Evolutionary conservation across 2,888 invertebrate species (phyloP), one percentile per base, ranked within the genome.

Genomic region (Hemicrepidius hirtus): DNA sequence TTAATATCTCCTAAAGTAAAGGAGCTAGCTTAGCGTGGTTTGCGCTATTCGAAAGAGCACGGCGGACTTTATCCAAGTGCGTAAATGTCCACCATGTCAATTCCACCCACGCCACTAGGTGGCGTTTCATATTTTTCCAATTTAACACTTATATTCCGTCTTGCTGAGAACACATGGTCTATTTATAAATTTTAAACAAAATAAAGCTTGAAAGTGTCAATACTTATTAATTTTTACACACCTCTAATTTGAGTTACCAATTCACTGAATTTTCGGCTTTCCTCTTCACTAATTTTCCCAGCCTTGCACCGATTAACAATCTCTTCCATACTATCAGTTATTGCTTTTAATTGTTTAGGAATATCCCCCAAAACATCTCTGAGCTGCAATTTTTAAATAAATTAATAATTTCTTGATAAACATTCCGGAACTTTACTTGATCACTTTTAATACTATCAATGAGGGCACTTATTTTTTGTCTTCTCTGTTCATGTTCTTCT

Each of bases 401-500:
- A 13, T 85, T 83, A 2, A 86, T 86, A 55, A 92, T 89, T 72
- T 88, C 87, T 84, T 90, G 89, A 79, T 90, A 91, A 74, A 88
- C 86, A n/a, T 82, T 80, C 63, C 87, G 87, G 77, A 92, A 91
- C 78, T 88, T 89, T 0, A 87, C 86, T 75, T 92, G 90, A 76
- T 89, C 89, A 49, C 88, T 87, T 24, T 88, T 88, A 16, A 92
- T 88, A 0, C 88, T 86, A n/a, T 91, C 89, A 76, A 91, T 80
- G 37, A 80, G 76, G 28, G 75, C 75, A 28, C 75, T 77, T 12
- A 84, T 50, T 62, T 80, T 41, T 68, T 79, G 76, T 53, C 78
- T 79, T 68, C 79, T 77, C 73, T 77, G 80, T 76, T 84, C 82
- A 80, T 85, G 88, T 65, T 87, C 87, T 80, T 89, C 87, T 79